Conservation (phyloP, 2,113 vertebrate genomes). For the Cephalopterus ornatus region DNA sequence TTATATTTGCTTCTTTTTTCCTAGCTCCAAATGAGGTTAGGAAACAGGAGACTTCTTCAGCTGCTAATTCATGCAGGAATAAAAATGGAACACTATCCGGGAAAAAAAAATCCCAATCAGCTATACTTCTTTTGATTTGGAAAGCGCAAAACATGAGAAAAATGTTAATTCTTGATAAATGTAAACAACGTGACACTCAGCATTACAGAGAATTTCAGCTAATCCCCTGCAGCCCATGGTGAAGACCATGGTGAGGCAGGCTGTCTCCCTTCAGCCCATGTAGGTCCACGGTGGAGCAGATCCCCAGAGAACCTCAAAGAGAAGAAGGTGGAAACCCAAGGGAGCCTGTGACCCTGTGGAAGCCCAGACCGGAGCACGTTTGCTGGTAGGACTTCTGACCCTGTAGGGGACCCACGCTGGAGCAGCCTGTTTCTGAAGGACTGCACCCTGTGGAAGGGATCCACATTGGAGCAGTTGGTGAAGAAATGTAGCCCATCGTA, state of each 20-base stretch:
- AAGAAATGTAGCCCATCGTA: neutral
- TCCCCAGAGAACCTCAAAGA: neutral
- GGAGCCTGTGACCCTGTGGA: neutral
- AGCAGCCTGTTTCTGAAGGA: neutral
- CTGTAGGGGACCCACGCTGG: neutral
- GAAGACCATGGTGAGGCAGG: neutral
- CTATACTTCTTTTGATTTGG: neutral
- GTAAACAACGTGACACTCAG: neutral
- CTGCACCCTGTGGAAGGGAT: neutral
- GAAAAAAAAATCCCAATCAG: neutral
- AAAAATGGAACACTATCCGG: neutral
- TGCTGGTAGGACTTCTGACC: neutral
- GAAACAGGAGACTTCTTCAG: neutral
- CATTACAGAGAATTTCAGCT: neutral
- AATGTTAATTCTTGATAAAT: neutral
- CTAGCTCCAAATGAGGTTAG: neutral
- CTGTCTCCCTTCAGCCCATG: neutral
- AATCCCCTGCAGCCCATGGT: neutral
- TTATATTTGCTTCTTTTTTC: neutral
- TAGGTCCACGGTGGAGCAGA: neutral
- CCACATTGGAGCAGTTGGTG: accelerated
- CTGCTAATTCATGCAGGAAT: neutral
- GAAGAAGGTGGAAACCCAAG: neutral
- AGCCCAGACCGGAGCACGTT: neutral
- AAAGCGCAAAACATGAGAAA: neutral